These are phyloP conservation scores for Rhynchotus rufescens DNA, from an alignment of 2,797 vertebrate genomes.

Conservation along the genomic window DNA sequence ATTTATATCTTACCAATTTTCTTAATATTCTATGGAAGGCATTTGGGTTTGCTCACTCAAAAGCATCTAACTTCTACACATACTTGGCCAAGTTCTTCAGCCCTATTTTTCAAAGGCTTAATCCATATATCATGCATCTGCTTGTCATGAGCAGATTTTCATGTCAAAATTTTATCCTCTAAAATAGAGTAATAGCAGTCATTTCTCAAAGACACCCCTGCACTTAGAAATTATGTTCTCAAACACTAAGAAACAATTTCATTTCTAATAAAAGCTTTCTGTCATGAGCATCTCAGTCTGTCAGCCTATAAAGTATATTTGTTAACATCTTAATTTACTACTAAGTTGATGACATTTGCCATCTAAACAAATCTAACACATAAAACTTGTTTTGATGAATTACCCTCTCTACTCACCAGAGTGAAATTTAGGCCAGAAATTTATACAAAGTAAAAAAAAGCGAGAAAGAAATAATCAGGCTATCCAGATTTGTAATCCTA, in stretches of 20 bases:
- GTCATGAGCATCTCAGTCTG: background rate
- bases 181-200: background rate
- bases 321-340: background rate
- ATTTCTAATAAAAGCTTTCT: background rate
- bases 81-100: background rate
- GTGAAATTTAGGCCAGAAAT: background rate
- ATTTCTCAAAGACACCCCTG: background rate
- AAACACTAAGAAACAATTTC: background rate
- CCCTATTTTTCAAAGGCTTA: background rate
- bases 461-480: background rate
- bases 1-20: background rate
- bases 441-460: background rate
- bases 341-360: background rate
- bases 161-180: background rate
- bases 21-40: background rate
- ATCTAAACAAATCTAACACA: background rate
- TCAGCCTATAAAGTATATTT: background rate
- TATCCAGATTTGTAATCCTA: background rate
- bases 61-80: background rate
- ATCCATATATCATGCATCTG: background rate
- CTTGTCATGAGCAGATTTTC: background rate
- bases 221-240: background rate
- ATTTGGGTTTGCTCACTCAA: background rate
- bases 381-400: background rate
- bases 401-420: background rate